Percentiles rank a stretch among this genome's conserved stretches.
These are phyloP conservation scores for Apamea crenata DNA, from an alignment of 2,888 invertebrate species.

Conservation along the genomic window DNA sequence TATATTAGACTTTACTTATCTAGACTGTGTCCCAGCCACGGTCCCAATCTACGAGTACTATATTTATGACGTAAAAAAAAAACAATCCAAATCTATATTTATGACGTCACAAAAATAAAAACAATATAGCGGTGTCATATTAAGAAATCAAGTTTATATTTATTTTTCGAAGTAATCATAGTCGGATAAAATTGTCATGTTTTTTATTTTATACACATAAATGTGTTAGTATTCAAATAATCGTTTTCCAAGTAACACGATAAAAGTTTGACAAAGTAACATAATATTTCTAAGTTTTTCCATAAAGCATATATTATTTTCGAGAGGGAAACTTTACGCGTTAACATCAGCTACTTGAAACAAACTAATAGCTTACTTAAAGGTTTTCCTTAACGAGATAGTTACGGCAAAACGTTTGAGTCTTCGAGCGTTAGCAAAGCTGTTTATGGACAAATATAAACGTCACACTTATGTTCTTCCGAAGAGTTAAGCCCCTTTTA, in stretches of 20 bases:
- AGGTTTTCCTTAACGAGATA: conserved; percentile 41
- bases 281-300: conserved; percentile 44
- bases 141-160: background rate
- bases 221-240: background rate
- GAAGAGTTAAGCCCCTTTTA: background rate
- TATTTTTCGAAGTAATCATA: background rate
- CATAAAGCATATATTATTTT: conserved; percentile 40
- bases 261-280: conserved; percentile 5
- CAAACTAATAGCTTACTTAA: conserved; percentile 47
- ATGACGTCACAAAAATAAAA: background rate
- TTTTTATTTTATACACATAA: background rate
- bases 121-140: background rate
- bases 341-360: conserved; percentile 55
- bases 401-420: conserved; percentile 37
- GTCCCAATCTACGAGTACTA: background rate
- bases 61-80: background rate
- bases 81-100: background rate
- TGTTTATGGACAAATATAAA: conserved; percentile 30
- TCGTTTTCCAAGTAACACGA: background rate
- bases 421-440: conserved; percentile 5
- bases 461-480: background rate
- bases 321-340: conserved; percentile 29
- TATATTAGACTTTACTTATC: background rate
- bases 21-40: background rate
- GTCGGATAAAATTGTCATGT: no score